A percentile compares a stretch with the other conserved stretches of the same genome.
These are phyloP conservation scores for Fistularia tabacaria DNA, from an alignment of 2,797 vertebrate species.

Conservation along the genomic window DNA sequence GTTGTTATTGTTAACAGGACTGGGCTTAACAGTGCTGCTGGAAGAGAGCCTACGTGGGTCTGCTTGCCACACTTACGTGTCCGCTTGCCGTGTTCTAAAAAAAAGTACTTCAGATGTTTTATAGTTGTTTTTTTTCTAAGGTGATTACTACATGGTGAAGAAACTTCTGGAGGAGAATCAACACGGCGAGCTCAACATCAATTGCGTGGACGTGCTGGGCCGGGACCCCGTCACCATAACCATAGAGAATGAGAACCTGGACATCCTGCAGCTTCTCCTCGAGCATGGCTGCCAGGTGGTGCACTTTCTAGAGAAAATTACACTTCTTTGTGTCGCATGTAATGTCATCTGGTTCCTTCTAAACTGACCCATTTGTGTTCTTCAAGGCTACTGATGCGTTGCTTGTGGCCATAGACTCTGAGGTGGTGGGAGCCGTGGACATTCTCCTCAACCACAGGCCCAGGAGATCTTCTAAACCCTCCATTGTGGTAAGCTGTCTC, in stretches of 20 bases:
- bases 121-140: conserved; percentile 61
- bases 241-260: conserved; percentile 97
- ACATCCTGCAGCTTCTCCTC: conserved; percentile 93
- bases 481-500: conserved; percentile 85
- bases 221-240: conserved; percentile 93
- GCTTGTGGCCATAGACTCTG: conserved; percentile 95
- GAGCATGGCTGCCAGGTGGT: conserved; percentile 95
- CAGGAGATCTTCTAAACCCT: conserved; percentile 90
- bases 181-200: conserved; percentile 92
- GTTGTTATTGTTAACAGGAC: conserved; percentile 59
- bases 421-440: conserved; percentile 97
- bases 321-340: too few relatives aligned
- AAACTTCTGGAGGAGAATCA: conserved; percentile 94
- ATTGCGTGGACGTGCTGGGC: conserved; percentile 94
- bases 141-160: conserved; percentile 99
- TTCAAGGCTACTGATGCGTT: conserved; percentile 88
- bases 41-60: conserved; percentile 18
- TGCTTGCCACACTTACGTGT: background rate
- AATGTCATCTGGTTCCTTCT: too few relatives aligned
- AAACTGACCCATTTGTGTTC: conserved; percentile 16
- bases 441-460: conserved; percentile 96
- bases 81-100: background rate
- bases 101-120: conserved; percentile 4
- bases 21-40: conserved; percentile 23
- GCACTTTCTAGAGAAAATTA: background rate